Evolutionary conservation across 2,888 invertebrate species (phyloP), one percentile per base, ranked within the genome.

Genomic region (Selenia dentaria): DNA sequence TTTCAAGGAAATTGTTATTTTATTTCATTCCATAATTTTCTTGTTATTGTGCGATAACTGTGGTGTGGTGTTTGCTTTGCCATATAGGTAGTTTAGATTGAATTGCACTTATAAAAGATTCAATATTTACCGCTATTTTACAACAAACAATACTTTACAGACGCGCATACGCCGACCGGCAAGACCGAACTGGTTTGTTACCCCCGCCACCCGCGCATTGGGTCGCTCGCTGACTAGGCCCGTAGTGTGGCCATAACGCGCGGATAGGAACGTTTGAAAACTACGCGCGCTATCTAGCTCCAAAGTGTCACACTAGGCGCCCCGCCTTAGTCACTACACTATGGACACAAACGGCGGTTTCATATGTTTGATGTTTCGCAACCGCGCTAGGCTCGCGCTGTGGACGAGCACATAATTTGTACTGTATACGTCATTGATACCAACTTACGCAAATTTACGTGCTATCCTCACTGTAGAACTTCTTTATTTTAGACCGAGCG

Each of bases 71-170:
- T 22, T 22, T 22, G 22, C 22, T 22, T 22, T 22, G 25, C 25
- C 25, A 25, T 25, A 25, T 25, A 25, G 9, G 25, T 25, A 14
- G 33, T 10, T 22, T 32, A 40, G 32, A 38, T 49, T 49, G 39
- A 31, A 49, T 49, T 6, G 39, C 43, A 43, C 39, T 35, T 49
- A 43, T 27, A 51, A 53, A 51, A 14, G 28, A 47, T 42, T 56
- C 50, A 49, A 44, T 52, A 50, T 44, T 45, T 38, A 45, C 28
- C 33, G 49, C 43, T 40, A 44, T 44, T 49, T 41, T 37, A 52
- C 38, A 37, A 43, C 27, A 44, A 28, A 32, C 32, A 18, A 16
- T 20, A 42, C 22, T 22, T 16, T 4, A 16, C 16, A 42, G 42
- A 38, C 40, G 36, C 31, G 14, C 26, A 41, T 22, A 45, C 45